Conservation (phyloP, 2,888 invertebrate genomes). For the Caradrina kadenii region DNA sequence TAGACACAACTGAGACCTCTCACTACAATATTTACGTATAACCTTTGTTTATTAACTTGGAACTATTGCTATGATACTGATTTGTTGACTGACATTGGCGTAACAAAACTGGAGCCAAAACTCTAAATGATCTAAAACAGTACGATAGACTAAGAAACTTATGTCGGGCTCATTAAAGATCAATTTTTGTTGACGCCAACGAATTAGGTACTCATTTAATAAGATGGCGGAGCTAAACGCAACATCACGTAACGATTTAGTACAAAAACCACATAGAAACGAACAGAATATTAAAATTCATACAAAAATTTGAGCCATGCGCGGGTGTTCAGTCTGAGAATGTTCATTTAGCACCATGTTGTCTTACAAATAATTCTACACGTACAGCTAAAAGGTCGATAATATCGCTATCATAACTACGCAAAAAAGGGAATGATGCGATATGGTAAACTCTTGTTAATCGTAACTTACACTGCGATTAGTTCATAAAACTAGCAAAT, state of each 20-base stretch:
- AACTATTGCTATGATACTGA: slow-evolving; percentile 50
- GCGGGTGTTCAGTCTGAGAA: slow-evolving; percentile 81
- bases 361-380: slow-evolving; percentile 73
- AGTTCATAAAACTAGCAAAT: slow-evolving; percentile 54
- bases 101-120: slow-evolving; percentile 21
- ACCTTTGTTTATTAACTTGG: slow-evolving; percentile 22
- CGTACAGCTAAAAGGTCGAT: slow-evolving; percentile 76
- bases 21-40: slow-evolving; percentile 41
- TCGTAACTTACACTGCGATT: slow-evolving; percentile 58
- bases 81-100: slow-evolving; percentile 44
- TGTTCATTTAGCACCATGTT: slow-evolving; percentile 84
- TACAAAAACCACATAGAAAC: slow-evolving; percentile 49
- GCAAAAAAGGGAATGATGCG: slow-evolving; percentile 86
- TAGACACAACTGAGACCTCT: slow-evolving; percentile 38
- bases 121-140: slow-evolving; percentile 8
- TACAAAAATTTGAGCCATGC: slow-evolving; percentile 82
- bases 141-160: slow-evolving; percentile 19
- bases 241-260: slow-evolving; percentile 46
- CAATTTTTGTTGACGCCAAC: slow-evolving; percentile 29
- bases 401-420: slow-evolving; percentile 85
- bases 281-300: slow-evolving; percentile 68
- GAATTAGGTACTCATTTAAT: slow-evolving; percentile 11
- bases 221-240: slow-evolving; percentile 46
- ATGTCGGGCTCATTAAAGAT: slow-evolving; percentile 9
- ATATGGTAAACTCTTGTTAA: slow-evolving; percentile 73